Conservation (phyloP, 2,113 vertebrate genomes). For the Odontesthes bonariensis region DNA sequence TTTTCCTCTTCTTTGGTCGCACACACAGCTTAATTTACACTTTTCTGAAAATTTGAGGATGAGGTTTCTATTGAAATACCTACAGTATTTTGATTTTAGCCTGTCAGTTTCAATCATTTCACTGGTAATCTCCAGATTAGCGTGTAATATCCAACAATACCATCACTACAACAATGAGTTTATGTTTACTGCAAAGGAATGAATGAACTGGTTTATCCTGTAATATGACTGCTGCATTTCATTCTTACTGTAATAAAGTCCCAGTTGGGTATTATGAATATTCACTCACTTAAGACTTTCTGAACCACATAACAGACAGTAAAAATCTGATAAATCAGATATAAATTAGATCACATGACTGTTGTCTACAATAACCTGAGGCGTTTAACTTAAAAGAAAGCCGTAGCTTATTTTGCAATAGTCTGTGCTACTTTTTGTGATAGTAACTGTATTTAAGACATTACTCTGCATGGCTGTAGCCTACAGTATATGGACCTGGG, state of each 20-base stretch:
- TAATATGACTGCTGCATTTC: not conserved
- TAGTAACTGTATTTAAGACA: constrained; percentile 53
- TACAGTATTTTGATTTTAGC: too few relatives aligned
- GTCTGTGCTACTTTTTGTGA: constrained; percentile 29
- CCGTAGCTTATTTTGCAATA: constrained; percentile 37
- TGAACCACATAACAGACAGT: not conserved
- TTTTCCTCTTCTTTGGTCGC: too few relatives aligned
- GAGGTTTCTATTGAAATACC: too few relatives aligned
- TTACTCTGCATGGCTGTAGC: constrained; percentile 63
- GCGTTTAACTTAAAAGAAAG: constrained; percentile 1
- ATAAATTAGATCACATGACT: not conserved
- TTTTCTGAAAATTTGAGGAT: too few relatives aligned
- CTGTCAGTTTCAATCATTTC: too few relatives aligned
- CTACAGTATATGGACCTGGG: constrained; percentile 18
- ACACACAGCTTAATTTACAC: too few relatives aligned
- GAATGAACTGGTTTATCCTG: too few relatives aligned
- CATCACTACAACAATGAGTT: too few relatives aligned
- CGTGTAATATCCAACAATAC: too few relatives aligned
- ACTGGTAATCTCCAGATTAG: too few relatives aligned
- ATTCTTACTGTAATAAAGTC: not conserved
- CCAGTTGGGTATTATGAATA: not conserved
- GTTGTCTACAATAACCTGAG: not conserved
- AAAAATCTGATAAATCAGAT: not conserved
- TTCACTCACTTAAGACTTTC: not conserved
- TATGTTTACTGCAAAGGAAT: too few relatives aligned